These are phyloP conservation scores for Sphenopsis melanotis DNA, from an alignment of 2,797 vertebrate genomes.

Conservation along the genomic window DNA sequence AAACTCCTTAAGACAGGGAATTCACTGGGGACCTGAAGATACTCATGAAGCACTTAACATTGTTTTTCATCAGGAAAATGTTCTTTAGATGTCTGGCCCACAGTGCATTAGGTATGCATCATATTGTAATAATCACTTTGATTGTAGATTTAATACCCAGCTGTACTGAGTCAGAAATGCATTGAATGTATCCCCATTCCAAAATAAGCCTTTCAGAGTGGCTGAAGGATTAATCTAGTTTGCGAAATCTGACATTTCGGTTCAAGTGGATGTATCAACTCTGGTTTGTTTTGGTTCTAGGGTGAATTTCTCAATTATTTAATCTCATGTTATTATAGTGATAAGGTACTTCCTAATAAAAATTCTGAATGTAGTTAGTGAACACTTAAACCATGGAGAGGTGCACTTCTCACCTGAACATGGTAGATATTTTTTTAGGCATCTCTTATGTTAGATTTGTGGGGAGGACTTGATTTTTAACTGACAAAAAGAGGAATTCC, in stretches of 20 bases:
- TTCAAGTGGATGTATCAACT: background rate
- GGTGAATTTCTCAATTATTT: constrained; percentile 8
- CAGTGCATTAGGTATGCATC: background rate
- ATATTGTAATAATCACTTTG: background rate
- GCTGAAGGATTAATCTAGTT: background rate
- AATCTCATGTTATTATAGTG: constrained; percentile 7
- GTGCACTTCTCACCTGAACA: background rate
- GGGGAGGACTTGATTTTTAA: background rate
- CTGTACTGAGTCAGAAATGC: background rate
- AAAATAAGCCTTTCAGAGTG: background rate
- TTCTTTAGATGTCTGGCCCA: background rate
- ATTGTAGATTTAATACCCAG: background rate
- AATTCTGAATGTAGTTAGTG: background rate
- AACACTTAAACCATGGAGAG: background rate
- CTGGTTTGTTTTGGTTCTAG: background rate
- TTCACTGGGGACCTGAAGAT: background rate
- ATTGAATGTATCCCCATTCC: background rate
- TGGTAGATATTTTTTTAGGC: background rate
- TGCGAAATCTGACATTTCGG: background rate
- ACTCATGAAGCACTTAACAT: background rate
- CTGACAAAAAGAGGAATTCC: background rate
- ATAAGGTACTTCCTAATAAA: constrained; percentile 22
- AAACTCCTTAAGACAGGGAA: background rate
- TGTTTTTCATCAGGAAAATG: background rate
- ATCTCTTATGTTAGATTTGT: background rate